Evolutionary conservation across 2,888 invertebrate species (phyloP).

Genomic region (Drosophila merina): DNA sequence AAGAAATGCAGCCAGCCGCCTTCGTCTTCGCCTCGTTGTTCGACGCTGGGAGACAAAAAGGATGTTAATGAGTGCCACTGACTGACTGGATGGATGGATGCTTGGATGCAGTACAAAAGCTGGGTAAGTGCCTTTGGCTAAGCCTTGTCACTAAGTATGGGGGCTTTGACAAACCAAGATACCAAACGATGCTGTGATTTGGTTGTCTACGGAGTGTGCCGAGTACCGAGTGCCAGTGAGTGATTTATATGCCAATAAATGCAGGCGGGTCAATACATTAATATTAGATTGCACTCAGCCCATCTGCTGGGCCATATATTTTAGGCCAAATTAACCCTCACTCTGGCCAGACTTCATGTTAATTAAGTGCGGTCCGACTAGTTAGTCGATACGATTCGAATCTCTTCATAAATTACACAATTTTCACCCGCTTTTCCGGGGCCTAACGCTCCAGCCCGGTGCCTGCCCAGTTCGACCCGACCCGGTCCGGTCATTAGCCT

Average conservation of each 20-base stretch:
- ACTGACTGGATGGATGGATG: conserved; percentile 6
- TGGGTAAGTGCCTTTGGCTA: conserved; percentile 61
- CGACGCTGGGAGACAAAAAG: conserved; percentile 5
- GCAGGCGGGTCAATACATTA: conserved; percentile 62
- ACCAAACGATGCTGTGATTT: conserved; percentile 50
- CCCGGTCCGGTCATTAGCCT: conserved; percentile 24
- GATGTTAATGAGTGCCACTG: conserved; percentile 39
- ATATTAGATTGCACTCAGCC: conserved; percentile 58
- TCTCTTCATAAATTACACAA: conserved; percentile 50
- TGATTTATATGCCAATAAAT: conserved; percentile 73
- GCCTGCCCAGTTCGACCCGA: neutral
- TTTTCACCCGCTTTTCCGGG: conserved; percentile 16
- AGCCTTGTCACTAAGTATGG: conserved; percentile 22
- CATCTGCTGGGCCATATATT: conserved; percentile 48
- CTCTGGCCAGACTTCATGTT: conserved; percentile 29
- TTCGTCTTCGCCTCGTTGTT: neutral
- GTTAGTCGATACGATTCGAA: conserved; percentile 1
- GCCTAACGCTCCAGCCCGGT: neutral
- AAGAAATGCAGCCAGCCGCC: conserved; percentile 8
- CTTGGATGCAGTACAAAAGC: conserved; percentile 11
- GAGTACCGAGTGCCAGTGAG: conserved; percentile 21
- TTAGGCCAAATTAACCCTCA: conserved; percentile 61
- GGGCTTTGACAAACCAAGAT: neutral
- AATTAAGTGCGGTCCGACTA: conserved; percentile 65
- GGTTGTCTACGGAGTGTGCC: conserved; percentile 29